Percentiles rank a stretch among this genome's conserved stretches.
Conservation (phyloP, 2,113 vertebrate genomes). For the Eleginops maclovinus region DNA sequence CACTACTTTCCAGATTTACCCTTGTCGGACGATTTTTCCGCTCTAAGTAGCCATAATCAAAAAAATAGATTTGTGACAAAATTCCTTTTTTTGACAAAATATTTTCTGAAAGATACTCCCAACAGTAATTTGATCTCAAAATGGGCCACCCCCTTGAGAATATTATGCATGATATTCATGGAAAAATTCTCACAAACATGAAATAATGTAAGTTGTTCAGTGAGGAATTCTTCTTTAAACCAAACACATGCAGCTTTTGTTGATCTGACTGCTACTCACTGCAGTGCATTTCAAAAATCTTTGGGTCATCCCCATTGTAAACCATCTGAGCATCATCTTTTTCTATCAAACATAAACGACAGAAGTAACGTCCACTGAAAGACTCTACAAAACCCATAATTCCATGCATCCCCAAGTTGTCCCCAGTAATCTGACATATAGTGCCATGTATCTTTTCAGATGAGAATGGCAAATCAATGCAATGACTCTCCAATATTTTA, state of each 20-base stretch:
- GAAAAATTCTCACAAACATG: conserved; percentile 46
- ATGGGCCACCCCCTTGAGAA: conserved; percentile 50
- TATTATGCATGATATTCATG: conserved; percentile 50
- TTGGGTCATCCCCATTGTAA: conserved; percentile 29
- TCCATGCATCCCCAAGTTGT: conserved; percentile 51
- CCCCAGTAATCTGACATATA: conserved; percentile 45
- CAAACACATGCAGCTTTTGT: conserved; percentile 24
- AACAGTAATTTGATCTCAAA: conserved; percentile 58
- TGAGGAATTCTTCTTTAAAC: conserved; percentile 34
- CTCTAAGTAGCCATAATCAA: conserved; percentile 46
- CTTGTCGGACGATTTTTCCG: too few species aligned
- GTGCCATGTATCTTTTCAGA: conserved; percentile 30
- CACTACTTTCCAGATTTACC: too few species aligned
- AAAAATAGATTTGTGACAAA: conserved; percentile 35
- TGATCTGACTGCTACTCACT: conserved; percentile 34
- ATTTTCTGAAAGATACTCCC: conserved; percentile 29
- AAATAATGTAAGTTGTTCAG: conserved; percentile 52
- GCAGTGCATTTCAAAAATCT: conserved; percentile 34
- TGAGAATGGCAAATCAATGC: conserved; percentile 41
- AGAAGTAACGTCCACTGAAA: conserved; percentile 56
- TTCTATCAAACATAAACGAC: conserved; percentile 49
- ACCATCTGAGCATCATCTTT: conserved; percentile 38
- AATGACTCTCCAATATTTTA: conserved; percentile 30
- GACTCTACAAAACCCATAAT: conserved; percentile 51
- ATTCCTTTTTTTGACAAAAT: conserved; percentile 26